phyloP scores from a whole-genome alignment of 2,888 invertebrate genomes.

The Artemia sp. region DNA sequence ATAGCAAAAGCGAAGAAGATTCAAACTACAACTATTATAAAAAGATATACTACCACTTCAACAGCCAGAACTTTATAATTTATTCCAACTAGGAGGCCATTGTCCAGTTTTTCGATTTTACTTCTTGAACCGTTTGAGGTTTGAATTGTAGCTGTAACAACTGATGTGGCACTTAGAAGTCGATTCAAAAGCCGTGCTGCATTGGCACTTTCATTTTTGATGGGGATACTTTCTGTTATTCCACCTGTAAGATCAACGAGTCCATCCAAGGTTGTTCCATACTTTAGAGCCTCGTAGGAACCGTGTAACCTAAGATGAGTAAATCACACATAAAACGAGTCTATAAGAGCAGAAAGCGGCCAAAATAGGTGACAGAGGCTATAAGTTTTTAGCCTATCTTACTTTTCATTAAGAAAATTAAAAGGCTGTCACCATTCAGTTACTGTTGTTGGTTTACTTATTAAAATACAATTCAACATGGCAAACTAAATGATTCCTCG shows the following conservation, averaged over 20 bases:
- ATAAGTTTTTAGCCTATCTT: too few species aligned
- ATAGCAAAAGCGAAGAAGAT: not conserved
- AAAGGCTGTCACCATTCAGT: too few species aligned
- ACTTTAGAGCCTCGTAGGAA: conserved; percentile 80
- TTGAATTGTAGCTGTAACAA: conserved; percentile 59
- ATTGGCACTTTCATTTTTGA: conserved; percentile 43
- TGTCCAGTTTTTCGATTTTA: conserved; percentile 41
- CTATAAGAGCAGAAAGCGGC: too few species aligned
- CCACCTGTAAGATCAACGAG: conserved; percentile 75
- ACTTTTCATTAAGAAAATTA: too few species aligned
- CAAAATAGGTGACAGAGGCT: too few species aligned
- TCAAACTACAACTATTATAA: not conserved
- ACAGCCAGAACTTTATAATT: conserved; percentile 59
- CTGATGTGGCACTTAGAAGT: conserved; percentile 61
- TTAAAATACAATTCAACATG: too few species aligned
- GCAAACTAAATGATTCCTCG: too few species aligned
- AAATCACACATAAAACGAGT: too few species aligned
- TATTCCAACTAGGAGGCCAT: conserved; percentile 54
- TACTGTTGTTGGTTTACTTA: too few species aligned
- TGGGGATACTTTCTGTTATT: conserved; percentile 62
- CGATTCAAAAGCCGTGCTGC: conserved; percentile 47
- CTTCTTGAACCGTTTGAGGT: conserved; percentile 26
- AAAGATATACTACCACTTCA: conserved; percentile 43
- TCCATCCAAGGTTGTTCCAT: conserved; percentile 72
- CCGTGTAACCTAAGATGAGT: conserved; percentile 52